phyloP scores from a whole-genome alignment of 2,888 invertebrate genomes.

The Drosophila neotestacea region DNA sequence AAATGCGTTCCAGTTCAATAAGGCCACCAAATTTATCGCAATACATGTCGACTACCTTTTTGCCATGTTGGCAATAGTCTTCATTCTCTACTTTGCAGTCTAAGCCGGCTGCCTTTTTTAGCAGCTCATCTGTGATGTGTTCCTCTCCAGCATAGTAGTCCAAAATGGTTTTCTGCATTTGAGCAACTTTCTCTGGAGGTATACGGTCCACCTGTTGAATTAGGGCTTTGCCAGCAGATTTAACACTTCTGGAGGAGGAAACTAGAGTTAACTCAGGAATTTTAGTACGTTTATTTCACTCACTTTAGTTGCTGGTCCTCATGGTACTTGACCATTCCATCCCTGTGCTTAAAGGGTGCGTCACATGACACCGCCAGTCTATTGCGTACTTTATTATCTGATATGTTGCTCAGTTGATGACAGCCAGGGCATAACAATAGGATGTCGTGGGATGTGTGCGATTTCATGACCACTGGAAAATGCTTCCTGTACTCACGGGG shows the following conservation, averaged over 20 bases:
- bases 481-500: constrained; percentile 92
- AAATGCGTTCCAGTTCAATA: constrained; percentile 89
- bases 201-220: constrained; percentile 85
- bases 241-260: constrained; percentile 85
- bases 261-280: constrained; percentile 18
- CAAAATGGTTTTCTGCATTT: constrained; percentile 86
- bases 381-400: constrained; percentile 88
- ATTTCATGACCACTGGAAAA: constrained; percentile 91
- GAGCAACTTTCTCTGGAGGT: constrained; percentile 86
- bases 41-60: constrained; percentile 88
- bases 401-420: constrained; percentile 89
- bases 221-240: constrained; percentile 88
- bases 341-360: constrained; percentile 87
- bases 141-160: constrained; percentile 86
- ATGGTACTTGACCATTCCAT: constrained; percentile 72
- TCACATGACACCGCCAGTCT: constrained; percentile 87
- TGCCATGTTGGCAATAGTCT: constrained; percentile 87
- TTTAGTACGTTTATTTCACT: neutral
- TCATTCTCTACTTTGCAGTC: constrained; percentile 86
- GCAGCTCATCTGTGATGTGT: constrained; percentile 86
- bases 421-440: constrained; percentile 90
- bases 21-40: constrained; percentile 87
- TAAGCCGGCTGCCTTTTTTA: constrained; percentile 86
- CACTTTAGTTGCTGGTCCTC: constrained; percentile 84
- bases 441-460: constrained; percentile 93